phyloP scores from a whole-genome alignment of 2,797 vertebrate genomes.

The Artibeus jamaicensis region DNA sequence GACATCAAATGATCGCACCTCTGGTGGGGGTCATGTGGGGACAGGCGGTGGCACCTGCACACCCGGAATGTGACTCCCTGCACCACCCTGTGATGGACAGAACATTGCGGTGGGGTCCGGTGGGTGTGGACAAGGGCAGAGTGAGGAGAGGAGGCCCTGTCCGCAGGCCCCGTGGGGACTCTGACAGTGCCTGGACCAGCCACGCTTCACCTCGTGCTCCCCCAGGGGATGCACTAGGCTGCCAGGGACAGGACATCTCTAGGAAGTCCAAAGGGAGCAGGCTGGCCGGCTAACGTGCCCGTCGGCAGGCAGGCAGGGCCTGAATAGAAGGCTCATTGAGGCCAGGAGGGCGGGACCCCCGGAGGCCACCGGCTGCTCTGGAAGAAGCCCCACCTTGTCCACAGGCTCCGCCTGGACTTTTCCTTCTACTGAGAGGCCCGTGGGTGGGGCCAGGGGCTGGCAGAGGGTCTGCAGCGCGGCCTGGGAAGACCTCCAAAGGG shows the following conservation, averaged over 20 bases:
- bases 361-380: background rate
- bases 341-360: background rate
- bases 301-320: background rate
- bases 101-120: background rate
- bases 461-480: background rate
- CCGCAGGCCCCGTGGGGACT: background rate
- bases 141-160: background rate
- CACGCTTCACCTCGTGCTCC: background rate
- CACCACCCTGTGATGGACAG: too few relatives aligned
- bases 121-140: background rate
- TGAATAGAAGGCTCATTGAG: background rate
- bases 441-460: background rate
- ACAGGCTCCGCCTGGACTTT: background rate
- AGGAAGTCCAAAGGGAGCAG: background rate
- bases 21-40: accelerated
- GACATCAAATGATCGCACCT: background rate
- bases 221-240: background rate
- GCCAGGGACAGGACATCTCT: background rate
- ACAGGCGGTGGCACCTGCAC: background rate
- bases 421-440: background rate
- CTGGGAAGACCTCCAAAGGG: background rate
- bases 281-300: background rate
- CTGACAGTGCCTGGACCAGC: background rate
- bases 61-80: background rate
- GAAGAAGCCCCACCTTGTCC: background rate